Base-by-base conservation (phyloP, 2,113 vertebrate species). In the Pangasianodon hypophthalmus region DNA sequence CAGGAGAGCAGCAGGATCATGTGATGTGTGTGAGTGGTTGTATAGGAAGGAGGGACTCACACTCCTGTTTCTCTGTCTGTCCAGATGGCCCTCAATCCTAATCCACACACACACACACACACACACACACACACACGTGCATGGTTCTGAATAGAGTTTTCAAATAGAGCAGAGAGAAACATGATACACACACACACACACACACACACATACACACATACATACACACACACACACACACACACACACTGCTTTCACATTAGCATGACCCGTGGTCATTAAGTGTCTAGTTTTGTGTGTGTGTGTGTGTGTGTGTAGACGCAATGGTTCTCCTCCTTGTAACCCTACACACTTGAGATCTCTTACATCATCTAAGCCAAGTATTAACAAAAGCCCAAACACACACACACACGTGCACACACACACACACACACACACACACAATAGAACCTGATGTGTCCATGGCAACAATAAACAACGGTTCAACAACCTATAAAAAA, bases 41-140 rank as follows among this genome's bases (percentile, higher is more conserved):
- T 79, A 48, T 79, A 79, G 75, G 44, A 79, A 48, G 71, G n/a
- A 58, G 82, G n/a, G 54, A 84, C 19, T 44, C 54, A 44, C 54
- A 60, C 82, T 62, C 56, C 93, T 88, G 71, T 73, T 13, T 91
- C 77, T 80, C 91, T 93, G 89, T 94, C 93, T 88, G 93, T 93
- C 94, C 95, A 96, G 96, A 96, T 96, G 95, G 96, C 94, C 93
- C 93, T 92, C 95, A 95, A 95, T 95, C 94, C 93, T 93, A 92
- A 92, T 93, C 94, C 94, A 94, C 91, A 93, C 92, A 87, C 46
- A 91, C 90, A 85, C 82, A 85, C 90, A 85, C 80, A 79, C 54
- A 84, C 79, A 88, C 83, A 75, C 37, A 86, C 73, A 86, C 92
- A 92, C 93, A 94, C 94, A 94, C 91, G 37, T 37, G 37, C 37